These are phyloP conservation scores for Bursaphelenchus okinawaensis DNA, from an alignment of 2,888 invertebrate species.

Conservation along the genomic window DNA sequence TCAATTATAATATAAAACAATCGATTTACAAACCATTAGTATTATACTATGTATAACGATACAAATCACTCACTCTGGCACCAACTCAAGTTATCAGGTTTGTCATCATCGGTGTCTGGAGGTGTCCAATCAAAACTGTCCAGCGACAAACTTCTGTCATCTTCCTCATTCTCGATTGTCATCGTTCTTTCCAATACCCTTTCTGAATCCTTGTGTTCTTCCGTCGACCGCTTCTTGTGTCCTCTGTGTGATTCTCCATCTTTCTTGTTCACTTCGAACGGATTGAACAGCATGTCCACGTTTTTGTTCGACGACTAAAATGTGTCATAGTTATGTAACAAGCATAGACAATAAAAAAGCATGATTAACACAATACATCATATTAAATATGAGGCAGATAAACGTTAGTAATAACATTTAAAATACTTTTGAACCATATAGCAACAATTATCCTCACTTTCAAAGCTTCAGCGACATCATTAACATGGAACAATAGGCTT, in stretches of 20 bases:
- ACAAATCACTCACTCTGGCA: not conserved
- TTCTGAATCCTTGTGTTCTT: not conserved
- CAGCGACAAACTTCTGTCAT: conserved; percentile 13
- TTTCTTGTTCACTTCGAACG: conserved; percentile 9
- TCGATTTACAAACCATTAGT: no score
- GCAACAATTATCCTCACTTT: conserved; percentile 14
- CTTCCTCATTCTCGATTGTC: conserved; percentile 1
- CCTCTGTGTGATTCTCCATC: not conserved
- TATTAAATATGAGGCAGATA: not conserved
- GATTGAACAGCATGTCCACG: conserved; percentile 26
- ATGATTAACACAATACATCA: not conserved
- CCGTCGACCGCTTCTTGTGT: not conserved
- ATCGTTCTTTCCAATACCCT: not conserved
- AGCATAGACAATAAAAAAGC: not conserved
- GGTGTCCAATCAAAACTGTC: conserved; percentile 5
- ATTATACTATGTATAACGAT: no score
- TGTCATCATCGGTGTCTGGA: conserved; percentile 5
- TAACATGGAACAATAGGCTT: conserved; percentile 24
- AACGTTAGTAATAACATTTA: not conserved
- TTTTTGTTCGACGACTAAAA: conserved; percentile 40
- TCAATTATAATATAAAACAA: not conserved
- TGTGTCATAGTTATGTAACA: conserved; percentile 13
- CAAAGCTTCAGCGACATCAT: conserved; percentile 27
- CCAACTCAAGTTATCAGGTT: conserved; percentile 3
- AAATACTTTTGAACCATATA: not conserved